phyloP scores from a whole-genome alignment of 2,113 vertebrate genomes.

The Chionodraco myersi region DNA sequence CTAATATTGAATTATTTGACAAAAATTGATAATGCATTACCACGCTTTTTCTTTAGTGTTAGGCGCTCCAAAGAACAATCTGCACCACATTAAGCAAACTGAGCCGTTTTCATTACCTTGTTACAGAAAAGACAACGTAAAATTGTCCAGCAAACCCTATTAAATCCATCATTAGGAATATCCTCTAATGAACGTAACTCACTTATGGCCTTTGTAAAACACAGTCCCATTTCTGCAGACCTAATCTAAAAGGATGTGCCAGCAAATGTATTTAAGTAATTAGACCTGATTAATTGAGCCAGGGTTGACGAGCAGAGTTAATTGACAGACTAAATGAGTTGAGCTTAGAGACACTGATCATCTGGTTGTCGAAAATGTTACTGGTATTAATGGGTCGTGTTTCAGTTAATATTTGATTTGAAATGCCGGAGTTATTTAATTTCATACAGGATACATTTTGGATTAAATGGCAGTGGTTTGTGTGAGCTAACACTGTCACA shows the following conservation, averaged over 20 bases:
- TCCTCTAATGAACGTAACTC: constrained; percentile 56
- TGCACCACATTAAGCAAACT: constrained; percentile 1
- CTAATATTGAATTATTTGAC: background rate
- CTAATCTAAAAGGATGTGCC: constrained; percentile 70
- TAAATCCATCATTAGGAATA: constrained; percentile 64
- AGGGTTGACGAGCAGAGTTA: constrained; percentile 69
- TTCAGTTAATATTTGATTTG: constrained; percentile 53
- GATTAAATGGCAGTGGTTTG: background rate
- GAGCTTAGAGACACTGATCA: constrained; percentile 50
- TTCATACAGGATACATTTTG: background rate
- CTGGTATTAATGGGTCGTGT: constrained; percentile 35
- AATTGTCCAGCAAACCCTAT: constrained; percentile 51
- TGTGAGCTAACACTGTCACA: constrained; percentile 20
- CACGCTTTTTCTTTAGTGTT: background rate
- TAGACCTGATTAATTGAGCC: constrained; percentile 75
- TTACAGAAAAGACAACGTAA: constrained; percentile 40
- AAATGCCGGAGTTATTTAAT: constrained; percentile 1
- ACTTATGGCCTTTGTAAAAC: constrained; percentile 61
- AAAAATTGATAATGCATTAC: background rate
- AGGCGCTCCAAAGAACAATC: background rate
- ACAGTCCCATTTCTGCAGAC: constrained; percentile 50
- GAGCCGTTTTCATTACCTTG: constrained; percentile 23
- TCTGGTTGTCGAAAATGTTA: constrained; percentile 38
- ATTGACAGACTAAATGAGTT: constrained; percentile 72
- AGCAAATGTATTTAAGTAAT: constrained; percentile 74